Conservation (phyloP, 1,140 invertebrate species). For the Drosophila pallidifrons region DNA sequence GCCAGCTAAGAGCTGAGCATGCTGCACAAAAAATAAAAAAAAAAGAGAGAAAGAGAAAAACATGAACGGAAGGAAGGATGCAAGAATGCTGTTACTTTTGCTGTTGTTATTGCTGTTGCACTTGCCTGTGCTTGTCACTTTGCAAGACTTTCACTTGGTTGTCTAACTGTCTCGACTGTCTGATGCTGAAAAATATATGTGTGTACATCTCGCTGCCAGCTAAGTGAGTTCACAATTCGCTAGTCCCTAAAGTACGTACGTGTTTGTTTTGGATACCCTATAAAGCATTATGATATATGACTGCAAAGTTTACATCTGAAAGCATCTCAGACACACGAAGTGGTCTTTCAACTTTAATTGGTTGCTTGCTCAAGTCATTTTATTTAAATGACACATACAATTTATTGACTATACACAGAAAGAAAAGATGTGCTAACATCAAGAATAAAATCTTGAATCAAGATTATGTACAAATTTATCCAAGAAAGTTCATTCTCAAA, state of each 20-base stretch:
- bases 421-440: too few species aligned
- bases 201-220: constrained; percentile 23
- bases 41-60: too few species aligned
- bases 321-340: too few species aligned
- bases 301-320: background rate
- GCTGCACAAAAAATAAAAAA: background rate
- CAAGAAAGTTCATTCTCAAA: too few species aligned
- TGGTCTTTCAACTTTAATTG: background rate
- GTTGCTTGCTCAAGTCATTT: background rate
- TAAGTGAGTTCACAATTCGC: constrained; percentile 31
- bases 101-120: constrained; percentile 7
- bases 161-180: constrained; percentile 17
- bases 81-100: background rate
- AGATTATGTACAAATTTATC: too few species aligned
- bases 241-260: background rate
- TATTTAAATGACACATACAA: too few species aligned
- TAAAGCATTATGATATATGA: background rate
- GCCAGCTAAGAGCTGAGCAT: background rate
- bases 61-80: constrained; percentile 3
- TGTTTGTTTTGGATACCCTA: constrained; percentile 26
- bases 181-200: constrained; percentile 16
- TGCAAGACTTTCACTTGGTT: constrained; percentile 29
- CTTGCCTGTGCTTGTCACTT: constrained; percentile 30
- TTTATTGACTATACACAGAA: too few species aligned
- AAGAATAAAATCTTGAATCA: too few species aligned